phyloP scores from a whole-genome alignment of 2,113 vertebrate species.

The Oreotrochilus melanogaster region DNA sequence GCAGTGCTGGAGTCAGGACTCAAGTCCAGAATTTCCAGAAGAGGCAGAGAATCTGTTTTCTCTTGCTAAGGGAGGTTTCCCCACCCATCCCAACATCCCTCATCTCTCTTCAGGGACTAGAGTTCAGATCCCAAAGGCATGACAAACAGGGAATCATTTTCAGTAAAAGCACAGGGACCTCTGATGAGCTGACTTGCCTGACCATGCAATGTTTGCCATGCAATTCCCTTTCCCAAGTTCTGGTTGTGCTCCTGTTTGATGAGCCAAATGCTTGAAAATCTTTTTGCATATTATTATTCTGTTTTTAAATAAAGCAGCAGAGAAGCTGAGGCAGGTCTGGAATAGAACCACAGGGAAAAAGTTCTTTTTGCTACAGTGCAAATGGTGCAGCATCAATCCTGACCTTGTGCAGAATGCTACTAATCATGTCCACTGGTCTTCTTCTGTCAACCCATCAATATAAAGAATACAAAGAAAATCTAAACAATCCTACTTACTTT shows the following conservation, averaged over 20 bases:
- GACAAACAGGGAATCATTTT: neutral
- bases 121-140: neutral
- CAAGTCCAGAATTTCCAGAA: neutral
- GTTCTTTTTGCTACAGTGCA: neutral
- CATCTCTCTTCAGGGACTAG: neutral
- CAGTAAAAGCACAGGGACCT: neutral
- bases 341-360: neutral
- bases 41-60: neutral
- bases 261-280: neutral
- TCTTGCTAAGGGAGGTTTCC: neutral
- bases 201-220: neutral
- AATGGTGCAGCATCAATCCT: neutral
- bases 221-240: neutral
- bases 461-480: neutral
- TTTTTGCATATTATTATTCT: neutral
- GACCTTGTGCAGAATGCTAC: neutral
- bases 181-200: neutral
- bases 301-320: neutral
- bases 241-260: neutral
- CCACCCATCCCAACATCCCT: neutral
- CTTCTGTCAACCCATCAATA: neutral
- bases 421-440: neutral
- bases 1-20: neutral
- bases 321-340: neutral
- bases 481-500: neutral